Evolutionary conservation across 2,113 vertebrate species (phyloP).

Genomic region (Apeltes quadracus): DNA sequence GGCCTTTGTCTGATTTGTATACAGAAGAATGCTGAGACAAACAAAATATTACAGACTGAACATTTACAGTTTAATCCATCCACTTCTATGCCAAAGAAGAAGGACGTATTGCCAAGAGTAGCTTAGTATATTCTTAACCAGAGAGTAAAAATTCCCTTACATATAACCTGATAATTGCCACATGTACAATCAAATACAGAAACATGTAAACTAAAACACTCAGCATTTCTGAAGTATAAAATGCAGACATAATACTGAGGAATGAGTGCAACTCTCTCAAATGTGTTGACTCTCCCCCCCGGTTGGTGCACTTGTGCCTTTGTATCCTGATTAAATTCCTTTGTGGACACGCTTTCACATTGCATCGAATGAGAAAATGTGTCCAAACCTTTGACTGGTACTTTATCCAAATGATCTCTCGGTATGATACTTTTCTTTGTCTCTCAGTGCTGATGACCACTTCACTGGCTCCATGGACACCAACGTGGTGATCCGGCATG

Average conservation of each 20-base stretch:
- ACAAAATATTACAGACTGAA: not conserved
- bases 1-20: slow-evolving; percentile 49
- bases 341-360: no score
- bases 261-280: slow-evolving; percentile 33
- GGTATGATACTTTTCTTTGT: slow-evolving; percentile 3
- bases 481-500: slow-evolving; percentile 87
- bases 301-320: slow-evolving; percentile 59
- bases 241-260: slow-evolving; percentile 51
- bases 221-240: slow-evolving; percentile 33
- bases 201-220: not conserved
- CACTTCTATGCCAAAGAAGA: not conserved
- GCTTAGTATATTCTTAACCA: not conserved
- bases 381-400: no score
- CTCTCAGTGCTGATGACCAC: slow-evolving; percentile 84
- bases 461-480: slow-evolving; percentile 87
- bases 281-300: slow-evolving; percentile 27
- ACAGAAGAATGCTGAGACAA: slow-evolving; percentile 11
- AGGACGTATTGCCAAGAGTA: not conserved
- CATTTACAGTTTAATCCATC: not conserved
- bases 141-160: not conserved
- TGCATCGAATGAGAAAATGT: no score
- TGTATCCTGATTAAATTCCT: slow-evolving; percentile 30
- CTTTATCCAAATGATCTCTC: not conserved
- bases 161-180: not conserved
- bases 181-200: not conserved